phyloP scores from a whole-genome alignment of 2,888 invertebrate species.

The Euplexia lucipara region DNA sequence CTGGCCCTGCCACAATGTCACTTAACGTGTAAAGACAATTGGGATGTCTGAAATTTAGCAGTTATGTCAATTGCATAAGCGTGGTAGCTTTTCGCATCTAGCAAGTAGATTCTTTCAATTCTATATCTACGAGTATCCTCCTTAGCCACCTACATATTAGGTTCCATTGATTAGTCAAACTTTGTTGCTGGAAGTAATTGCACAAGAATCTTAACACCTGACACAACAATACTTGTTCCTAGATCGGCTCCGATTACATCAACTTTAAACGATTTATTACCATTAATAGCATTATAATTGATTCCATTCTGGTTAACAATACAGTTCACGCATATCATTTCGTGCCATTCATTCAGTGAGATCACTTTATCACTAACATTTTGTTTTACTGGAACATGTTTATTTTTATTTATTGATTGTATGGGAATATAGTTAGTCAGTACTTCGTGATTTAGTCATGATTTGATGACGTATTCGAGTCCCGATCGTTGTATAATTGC shows the following conservation, averaged over 20 bases:
- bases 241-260: conserved; percentile 53
- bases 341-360: conserved; percentile 53
- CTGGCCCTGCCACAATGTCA: too few species aligned
- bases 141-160: neutral
- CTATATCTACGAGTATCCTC: neutral
- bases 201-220: conserved; percentile 46
- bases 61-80: too few species aligned
- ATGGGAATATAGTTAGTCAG: conserved; percentile 77
- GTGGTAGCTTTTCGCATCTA: too few species aligned
- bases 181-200: conserved; percentile 24
- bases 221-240: conserved; percentile 33
- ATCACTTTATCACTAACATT: conserved; percentile 55
- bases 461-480: conserved; percentile 74
- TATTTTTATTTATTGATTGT: conserved; percentile 43
- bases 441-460: conserved; percentile 78
- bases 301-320: conserved; percentile 57
- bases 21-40: too few species aligned
- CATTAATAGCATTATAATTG: conserved; percentile 48
- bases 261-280: conserved; percentile 51
- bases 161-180: conserved; percentile 15
- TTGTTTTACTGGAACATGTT: conserved; percentile 43
- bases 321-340: conserved; percentile 51
- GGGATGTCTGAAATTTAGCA: too few species aligned
- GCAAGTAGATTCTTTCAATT: neutral
- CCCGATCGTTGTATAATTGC: conserved; percentile 79